phyloP scores from a whole-genome alignment of 2,888 invertebrate species.

The Diarsia rubi region DNA sequence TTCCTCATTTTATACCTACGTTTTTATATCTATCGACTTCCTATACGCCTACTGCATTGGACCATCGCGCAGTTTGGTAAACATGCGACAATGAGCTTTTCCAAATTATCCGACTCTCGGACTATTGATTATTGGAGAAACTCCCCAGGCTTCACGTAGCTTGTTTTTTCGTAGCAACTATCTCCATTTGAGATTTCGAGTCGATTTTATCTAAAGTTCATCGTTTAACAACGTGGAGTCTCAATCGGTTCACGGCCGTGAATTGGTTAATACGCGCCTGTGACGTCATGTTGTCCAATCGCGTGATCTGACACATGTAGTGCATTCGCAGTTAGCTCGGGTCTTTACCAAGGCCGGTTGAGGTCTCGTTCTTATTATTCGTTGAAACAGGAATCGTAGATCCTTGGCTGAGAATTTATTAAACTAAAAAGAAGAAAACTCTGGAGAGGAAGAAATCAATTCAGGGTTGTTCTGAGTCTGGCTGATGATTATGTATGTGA shows the following conservation, averaged over 20 bases:
- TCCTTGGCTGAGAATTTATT: background rate
- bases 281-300: constrained; percentile 27
- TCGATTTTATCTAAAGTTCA: background rate
- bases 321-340: constrained; percentile 26
- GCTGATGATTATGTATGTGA: no score
- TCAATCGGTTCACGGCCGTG: background rate
- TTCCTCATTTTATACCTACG: no score
- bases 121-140: background rate
- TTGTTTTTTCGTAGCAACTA: background rate
- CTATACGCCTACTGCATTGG: no score
- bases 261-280: constrained; percentile 36
- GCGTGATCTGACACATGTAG: constrained; percentile 11
- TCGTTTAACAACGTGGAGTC: background rate
- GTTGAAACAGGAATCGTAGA: background rate
- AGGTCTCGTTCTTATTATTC: background rate
- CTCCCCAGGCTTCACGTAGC: background rate
- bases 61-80: no score
- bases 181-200: background rate
- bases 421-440: background rate
- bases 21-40: no score
- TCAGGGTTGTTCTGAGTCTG: no score
- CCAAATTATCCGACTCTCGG: background rate
- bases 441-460: no score
- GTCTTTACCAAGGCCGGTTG: constrained; percentile 12
- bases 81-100: background rate